Base-by-base conservation (phyloP, 2,888 invertebrate genomes). In the Labia minor region DNA sequence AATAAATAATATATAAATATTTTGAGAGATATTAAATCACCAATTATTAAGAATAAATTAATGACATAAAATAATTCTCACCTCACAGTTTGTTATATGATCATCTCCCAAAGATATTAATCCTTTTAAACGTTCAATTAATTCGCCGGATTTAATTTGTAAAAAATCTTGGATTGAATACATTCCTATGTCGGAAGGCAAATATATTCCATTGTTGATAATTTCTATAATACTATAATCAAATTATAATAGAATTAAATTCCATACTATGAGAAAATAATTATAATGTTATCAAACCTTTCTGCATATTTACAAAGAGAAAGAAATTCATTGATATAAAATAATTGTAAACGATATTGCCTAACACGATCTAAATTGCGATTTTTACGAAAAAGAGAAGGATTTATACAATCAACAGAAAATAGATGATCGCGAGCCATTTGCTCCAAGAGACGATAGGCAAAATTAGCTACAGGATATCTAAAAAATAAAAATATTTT, bases 391-490 rank as follows among this genome's bases (percentile, higher is more conserved):
- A 86, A 87, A 49, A 92, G 79, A 64, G 79, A 78, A 19, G 84
- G 81, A 78, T 90, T 89, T 20, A 91, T 78, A 72, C 88, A 88
- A 61, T 83, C 81, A 67, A 92, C 81, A 75, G 86, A 83, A 76
- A 92, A 92, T 66, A 92, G 78, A 0, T 92, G 91, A 77, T 92
- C 91, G 10, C 80, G 79, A 73, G 83, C 83, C 83, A 92, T 89
- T 76, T 88, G 86, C 72, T 88, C 86, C 70, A 93, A 77, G 61
- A 92, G 78, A 70, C 88, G 83, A 73, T 85, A 86, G 0, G 92
- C 88, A 77, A 91, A 91, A 72, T 87, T 88, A 11, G 90, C 90
- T 11, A 93, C 92, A n/a, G 86, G 83, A 78, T 87, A 90, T 74
- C 87, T 87, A 68, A 76, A 81, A 75, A 77, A 19, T 21, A 76